A percentile compares a stretch with the other conserved stretches of the same genome.
Evolutionary conservation across 1,140 invertebrate genomes (phyloP).

Genomic region (Adoxophyes honmai): DNA sequence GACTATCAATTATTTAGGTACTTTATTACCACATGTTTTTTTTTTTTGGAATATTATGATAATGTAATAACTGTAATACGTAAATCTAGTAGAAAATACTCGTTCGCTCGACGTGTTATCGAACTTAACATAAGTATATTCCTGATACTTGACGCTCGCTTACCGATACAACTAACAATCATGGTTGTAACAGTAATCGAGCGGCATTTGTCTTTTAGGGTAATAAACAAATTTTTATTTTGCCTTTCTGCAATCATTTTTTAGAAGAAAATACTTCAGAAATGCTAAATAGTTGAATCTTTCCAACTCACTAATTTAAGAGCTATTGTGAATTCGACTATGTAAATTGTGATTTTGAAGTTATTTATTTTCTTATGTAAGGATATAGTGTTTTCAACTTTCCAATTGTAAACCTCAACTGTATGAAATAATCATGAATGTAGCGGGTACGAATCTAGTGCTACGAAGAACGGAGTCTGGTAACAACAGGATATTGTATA

Average conservation of each 20-base stretch:
- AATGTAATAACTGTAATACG: too few relatives aligned
- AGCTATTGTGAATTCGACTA: slow-evolving; percentile 29
- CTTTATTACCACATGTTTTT: too few relatives aligned
- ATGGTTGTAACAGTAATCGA: slow-evolving; percentile 19
- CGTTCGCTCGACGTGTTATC: neutral
- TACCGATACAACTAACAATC: slow-evolving; percentile 1
- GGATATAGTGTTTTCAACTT: slow-evolving; percentile 35
- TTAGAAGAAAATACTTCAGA: slow-evolving; percentile 58
- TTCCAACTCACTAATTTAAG: slow-evolving; percentile 13
- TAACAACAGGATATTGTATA: slow-evolving; percentile 49
- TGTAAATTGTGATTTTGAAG: slow-evolving; percentile 45
- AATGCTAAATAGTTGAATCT: slow-evolving; percentile 44
- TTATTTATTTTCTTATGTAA: slow-evolving; percentile 60
- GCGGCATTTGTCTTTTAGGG: slow-evolving; percentile 30
- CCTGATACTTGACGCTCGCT: slow-evolving; percentile 22
- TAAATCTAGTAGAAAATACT: slow-evolving; percentile 8
- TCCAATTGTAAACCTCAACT: slow-evolving; percentile 21
- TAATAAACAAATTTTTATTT: slow-evolving; percentile 48
- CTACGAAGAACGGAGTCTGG: neutral
- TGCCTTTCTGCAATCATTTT: slow-evolving; percentile 68
- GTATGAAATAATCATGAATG: slow-evolving; percentile 25
- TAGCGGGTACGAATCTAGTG: slow-evolving; percentile 16
- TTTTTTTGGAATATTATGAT: too few relatives aligned
- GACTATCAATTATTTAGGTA: too few relatives aligned
- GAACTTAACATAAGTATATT: slow-evolving; percentile 21